These are phyloP conservation scores for Melanerpes formicivorus DNA, from an alignment of 2,113 vertebrate species.

Conservation along the genomic window DNA sequence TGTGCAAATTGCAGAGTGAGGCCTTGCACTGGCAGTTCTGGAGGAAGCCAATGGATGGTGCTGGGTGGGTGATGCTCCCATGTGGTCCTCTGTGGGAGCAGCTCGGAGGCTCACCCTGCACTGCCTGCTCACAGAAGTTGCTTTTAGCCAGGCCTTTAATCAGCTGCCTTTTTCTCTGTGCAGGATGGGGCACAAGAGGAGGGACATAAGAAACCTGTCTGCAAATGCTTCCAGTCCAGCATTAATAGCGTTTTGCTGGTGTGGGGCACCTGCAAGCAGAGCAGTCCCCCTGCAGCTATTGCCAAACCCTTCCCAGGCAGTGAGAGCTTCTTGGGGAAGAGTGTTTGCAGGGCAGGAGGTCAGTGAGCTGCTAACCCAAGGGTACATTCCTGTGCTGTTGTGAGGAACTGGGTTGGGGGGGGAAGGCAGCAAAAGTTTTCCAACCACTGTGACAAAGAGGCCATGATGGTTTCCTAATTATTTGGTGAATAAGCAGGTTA, in stretches of 20 bases:
- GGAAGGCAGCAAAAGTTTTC: not conserved
- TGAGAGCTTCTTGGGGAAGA: not conserved
- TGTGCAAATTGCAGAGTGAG: not conserved
- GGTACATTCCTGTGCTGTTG: accelerated
- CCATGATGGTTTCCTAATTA: not conserved
- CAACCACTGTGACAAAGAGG: not conserved
- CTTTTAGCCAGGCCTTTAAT: not conserved
- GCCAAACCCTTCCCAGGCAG: not conserved
- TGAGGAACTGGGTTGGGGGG: not conserved
- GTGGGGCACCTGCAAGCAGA: not conserved
- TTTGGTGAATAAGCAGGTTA: not conserved
- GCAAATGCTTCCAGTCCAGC: not conserved
- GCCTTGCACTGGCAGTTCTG: not conserved
- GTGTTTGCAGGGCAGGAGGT: not conserved
- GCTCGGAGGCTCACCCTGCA: not conserved
- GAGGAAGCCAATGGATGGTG: not conserved
- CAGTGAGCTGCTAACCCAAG: not conserved
- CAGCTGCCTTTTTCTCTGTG: not conserved
- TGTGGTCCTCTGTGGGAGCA: accelerated
- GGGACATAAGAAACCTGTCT: not conserved
- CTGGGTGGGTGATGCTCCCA: not conserved
- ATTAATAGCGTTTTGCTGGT: not conserved
- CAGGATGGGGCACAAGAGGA: not conserved
- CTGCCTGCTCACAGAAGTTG: not conserved
- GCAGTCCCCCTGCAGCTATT: not conserved